Percentiles rank a stretch among this genome's conserved stretches.
Evolutionary conservation across 2,113 vertebrate genomes (phyloP).

Genomic region (Mustela lutreola): DNA sequence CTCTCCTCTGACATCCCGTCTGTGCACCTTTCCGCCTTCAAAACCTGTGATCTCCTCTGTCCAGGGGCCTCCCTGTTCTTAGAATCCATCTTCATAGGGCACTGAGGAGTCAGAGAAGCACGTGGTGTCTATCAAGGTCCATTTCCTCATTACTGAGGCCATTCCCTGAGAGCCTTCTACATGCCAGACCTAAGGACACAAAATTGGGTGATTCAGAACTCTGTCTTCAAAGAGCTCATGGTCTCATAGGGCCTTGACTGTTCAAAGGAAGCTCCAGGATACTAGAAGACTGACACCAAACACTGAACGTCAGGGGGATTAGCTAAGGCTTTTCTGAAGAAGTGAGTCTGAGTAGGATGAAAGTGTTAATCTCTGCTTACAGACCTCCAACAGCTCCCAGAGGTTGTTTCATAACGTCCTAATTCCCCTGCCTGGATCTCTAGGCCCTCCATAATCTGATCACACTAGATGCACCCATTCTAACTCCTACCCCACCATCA

Average conservation of each 20-base stretch:
- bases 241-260: too few relatives aligned
- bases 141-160: too few relatives aligned
- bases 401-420: background rate
- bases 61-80: background rate
- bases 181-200: too few relatives aligned
- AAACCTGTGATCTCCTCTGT: background rate
- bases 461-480: background rate
- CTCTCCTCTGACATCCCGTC: background rate
- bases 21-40: background rate
- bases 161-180: background rate
- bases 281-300: background rate
- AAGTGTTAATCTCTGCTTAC: background rate
- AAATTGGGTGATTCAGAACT: background rate
- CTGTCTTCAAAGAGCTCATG: background rate
- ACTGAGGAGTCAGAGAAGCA: background rate
- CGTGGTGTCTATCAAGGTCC: background rate
- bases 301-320: background rate
- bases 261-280: background rate
- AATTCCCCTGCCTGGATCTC: background rate
- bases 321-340: background rate
- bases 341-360: background rate
- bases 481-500: too few relatives aligned
- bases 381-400: background rate
- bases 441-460: background rate
- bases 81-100: background rate